Conservation (phyloP, 1,140 invertebrate species). For the Mactra quadrangularis region DNA sequence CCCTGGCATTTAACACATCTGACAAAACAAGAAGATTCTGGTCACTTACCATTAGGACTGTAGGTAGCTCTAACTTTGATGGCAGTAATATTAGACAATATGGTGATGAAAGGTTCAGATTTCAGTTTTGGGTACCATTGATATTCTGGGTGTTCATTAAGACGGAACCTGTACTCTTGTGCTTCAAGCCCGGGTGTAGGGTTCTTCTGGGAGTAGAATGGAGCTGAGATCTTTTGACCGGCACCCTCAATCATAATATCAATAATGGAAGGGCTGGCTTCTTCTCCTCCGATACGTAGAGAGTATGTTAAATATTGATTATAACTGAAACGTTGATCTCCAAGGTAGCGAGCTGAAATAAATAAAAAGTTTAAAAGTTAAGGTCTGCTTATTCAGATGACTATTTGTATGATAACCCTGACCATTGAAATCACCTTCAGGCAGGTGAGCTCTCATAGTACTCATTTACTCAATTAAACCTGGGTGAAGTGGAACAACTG, state of each 20-base stretch:
- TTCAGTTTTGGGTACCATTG: slow-evolving; percentile 95
- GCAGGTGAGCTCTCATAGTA: not conserved
- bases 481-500: too few species aligned
- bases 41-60: slow-evolving; percentile 89
- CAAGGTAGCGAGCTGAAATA: slow-evolving; percentile 91
- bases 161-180: slow-evolving; percentile 85
- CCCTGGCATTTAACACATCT: too few species aligned
- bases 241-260: slow-evolving; percentile 95
- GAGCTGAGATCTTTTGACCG: slow-evolving; percentile 90
- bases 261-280: slow-evolving; percentile 88
- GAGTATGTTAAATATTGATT: slow-evolving; percentile 96
- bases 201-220: slow-evolving; percentile 97
- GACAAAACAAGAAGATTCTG: too few species aligned
- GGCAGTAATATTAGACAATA: slow-evolving; percentile 96
- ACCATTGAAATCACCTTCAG: too few species aligned
- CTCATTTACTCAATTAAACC: too few species aligned
- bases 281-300: slow-evolving; percentile 90
- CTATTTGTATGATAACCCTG: too few species aligned
- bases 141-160: slow-evolving; percentile 96
- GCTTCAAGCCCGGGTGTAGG: slow-evolving; percentile 89
- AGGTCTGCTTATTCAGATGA: too few species aligned
- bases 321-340: slow-evolving; percentile 97
- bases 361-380: too few species aligned
- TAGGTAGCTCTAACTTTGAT: slow-evolving; percentile 98
- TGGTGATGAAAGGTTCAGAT: slow-evolving; percentile 94